These are phyloP conservation scores for Probosciger aterrimus DNA, from an alignment of 2,113 vertebrate genomes.

Conservation along the genomic window DNA sequence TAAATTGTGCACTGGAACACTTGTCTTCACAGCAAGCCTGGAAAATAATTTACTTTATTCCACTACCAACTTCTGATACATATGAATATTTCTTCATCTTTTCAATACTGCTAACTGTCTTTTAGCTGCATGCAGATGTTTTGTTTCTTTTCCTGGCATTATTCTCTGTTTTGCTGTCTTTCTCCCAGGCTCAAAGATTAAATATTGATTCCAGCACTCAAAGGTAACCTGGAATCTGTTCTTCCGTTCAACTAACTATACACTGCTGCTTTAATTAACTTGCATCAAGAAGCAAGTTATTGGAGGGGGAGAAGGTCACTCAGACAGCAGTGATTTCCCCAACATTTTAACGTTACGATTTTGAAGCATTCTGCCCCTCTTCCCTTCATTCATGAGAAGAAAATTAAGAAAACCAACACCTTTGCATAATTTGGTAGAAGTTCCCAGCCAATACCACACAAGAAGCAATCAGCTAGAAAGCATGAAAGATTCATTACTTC, in stretches of 20 bases:
- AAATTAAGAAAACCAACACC: background rate
- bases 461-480: background rate
- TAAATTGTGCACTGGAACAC: background rate
- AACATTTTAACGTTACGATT: background rate
- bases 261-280: background rate
- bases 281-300: background rate
- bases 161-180: background rate
- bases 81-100: background rate
- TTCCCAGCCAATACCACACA: background rate
- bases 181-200: background rate
- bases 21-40: background rate
- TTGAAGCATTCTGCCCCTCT: background rate
- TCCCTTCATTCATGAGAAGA: background rate
- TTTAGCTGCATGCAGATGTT: background rate
- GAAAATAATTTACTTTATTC: background rate
- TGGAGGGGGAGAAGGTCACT: background rate
- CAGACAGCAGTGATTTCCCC: background rate
- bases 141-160: background rate
- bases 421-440: background rate
- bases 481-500: background rate
- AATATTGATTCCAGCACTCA: background rate
- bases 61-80: background rate
- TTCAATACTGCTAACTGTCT: background rate
- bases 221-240: background rate
- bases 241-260: background rate